Evolutionary conservation across 2,888 invertebrate genomes (phyloP), one percentile per base, ranked within the genome.

Genomic region (Atrina japonica): DNA sequence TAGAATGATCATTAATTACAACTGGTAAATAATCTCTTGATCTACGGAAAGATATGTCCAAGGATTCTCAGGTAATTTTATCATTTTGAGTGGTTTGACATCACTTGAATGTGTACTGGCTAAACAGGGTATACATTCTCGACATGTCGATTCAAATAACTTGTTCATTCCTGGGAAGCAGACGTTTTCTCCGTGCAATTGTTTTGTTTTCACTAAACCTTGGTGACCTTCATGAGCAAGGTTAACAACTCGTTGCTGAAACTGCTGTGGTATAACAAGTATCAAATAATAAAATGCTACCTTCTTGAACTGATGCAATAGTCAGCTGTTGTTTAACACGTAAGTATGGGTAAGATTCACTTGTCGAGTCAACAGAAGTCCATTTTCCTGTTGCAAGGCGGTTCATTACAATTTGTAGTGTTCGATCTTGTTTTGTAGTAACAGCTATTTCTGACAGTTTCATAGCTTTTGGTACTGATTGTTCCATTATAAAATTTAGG

Each of bases 1-100:
- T 35, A n/a, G 66, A 65, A 43, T 79, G 77, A 7, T 81, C 76
- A 55, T 79, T 77, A 23, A 76, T 75, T 6, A 77, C 58, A 1
- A 83, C 75, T 43, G 79, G 9, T 2, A 77, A 16, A 58, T 73
- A 76, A n/a, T 75, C 70, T 30, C 71, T 67, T 25, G 5, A 60
- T 77, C 77, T 3, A 53, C 55, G 16, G 49, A 58, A 3, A 77
- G 14, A 29, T 75, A 41, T n/a, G 43, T 23, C 67, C 72, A 75
- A 11, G 71, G 68, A 16, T n/a, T 27, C 7, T 35, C 29, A n/a
- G 78, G 80, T 29, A 78, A 25, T 23, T 45, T 27, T 1, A 67
- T 64, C 66, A 73, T 75, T 50, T 59, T 21, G 3, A 76, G 53
- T 14, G 73, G 76, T 63, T 66, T 66, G 3, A 21, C 23, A 9